Evolutionary conservation across 2,797 vertebrate species (phyloP).

Genomic region (Astyanax mexicanus): DNA sequence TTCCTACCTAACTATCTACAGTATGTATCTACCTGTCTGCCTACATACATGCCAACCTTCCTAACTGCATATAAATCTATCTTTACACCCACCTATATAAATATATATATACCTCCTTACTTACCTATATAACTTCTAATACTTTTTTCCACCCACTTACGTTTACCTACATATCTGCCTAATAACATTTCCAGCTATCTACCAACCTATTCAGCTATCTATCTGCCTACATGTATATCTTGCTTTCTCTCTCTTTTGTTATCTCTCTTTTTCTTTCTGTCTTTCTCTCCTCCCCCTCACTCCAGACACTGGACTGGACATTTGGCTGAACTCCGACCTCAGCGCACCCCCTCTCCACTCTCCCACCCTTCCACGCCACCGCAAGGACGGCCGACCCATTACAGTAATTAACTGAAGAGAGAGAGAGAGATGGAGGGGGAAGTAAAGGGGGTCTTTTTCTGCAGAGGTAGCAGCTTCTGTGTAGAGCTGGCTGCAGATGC

Average conservation of each 20-base stretch:
- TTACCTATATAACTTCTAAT: no score
- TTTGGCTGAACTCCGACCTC: conserved; percentile 65
- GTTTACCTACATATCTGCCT: no score
- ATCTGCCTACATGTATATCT: neutral
- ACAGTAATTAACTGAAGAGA: conserved; percentile 57
- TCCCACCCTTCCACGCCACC: neutral
- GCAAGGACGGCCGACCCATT: conserved; percentile 57
- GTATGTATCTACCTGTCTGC: no score
- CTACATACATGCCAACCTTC: neutral
- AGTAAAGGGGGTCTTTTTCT: conserved; percentile 67
- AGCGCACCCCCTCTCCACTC: conserved; percentile 53
- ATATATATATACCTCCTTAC: neutral
- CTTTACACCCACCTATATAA: no score
- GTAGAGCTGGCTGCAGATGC: conserved; percentile 56
- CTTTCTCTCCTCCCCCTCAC: neutral
- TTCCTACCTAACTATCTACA: no score
- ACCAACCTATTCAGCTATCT: neutral
- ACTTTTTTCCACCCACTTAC: no score
- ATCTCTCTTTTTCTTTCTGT: neutral
- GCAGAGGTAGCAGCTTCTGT: conserved; percentile 77
- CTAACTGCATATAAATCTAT: no score
- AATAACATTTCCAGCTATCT: no score
- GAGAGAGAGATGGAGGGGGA: conserved; percentile 55
- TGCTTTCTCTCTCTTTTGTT: neutral
- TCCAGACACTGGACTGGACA: neutral